phyloP scores from a whole-genome alignment of 2,888 invertebrate species.

The Mycalesis mineus region DNA sequence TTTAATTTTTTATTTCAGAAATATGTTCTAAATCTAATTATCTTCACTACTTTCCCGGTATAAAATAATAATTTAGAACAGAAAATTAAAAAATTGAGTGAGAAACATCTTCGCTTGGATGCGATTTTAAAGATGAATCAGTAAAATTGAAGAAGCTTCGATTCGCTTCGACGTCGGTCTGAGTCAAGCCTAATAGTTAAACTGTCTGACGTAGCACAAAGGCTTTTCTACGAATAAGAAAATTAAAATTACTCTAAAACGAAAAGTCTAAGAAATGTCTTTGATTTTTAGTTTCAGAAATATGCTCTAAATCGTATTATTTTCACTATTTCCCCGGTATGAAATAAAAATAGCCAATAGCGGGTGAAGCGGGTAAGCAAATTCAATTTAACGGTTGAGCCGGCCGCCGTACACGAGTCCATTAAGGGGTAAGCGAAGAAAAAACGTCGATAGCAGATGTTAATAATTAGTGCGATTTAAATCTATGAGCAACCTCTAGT shows the following conservation, averaged over 20 bases:
- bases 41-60: not conserved
- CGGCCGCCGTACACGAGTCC: conserved; percentile 49
- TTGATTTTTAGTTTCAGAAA: not conserved
- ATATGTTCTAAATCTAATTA: not conserved
- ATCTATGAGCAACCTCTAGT: conserved; percentile 40
- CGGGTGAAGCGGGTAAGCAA: conserved; percentile 41
- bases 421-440: conserved; percentile 58
- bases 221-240: too few species aligned
- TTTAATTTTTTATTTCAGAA: too few species aligned
- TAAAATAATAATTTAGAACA: conserved; percentile 32
- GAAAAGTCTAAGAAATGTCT: too few species aligned
- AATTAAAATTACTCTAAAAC: too few species aligned
- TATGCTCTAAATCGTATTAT: not conserved
- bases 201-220: too few species aligned
- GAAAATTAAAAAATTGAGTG: too few species aligned
- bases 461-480: conserved; percentile 62
- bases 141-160: too few species aligned
- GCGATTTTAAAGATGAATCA: too few species aligned
- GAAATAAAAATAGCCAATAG: conserved; percentile 32
- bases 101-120: too few species aligned
- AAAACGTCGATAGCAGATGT: conserved; percentile 69
- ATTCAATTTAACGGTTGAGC: conserved; percentile 63
- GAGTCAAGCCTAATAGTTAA: too few species aligned
- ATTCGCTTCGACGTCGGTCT: too few species aligned
- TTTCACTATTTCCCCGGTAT: not conserved